Base-by-base conservation (phyloP, 2,888 invertebrate species). In the Arrhopalites spinosus region DNA sequence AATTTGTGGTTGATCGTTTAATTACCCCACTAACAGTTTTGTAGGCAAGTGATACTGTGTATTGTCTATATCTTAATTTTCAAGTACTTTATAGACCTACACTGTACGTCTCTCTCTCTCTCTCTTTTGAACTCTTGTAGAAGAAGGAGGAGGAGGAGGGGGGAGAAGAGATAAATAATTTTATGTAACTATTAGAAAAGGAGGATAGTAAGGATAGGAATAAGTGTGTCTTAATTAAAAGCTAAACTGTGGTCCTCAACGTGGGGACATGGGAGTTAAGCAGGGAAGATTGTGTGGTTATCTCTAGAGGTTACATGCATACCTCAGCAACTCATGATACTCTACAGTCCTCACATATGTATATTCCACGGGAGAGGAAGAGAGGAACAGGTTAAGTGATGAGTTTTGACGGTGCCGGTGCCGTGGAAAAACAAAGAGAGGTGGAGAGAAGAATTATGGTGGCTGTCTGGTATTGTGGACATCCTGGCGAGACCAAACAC, bases 391-490 rank as follows among this genome's bases (percentile, higher is more conserved):
- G 69, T 69, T 73, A 70, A 73, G 76, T 78, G 77, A 78, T 61
- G 69, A 74, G 77, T 77, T 77, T 68, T 56, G 74, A 64, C 74
- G 27, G 50, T 50, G 36, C 56, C 56, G 71, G 71, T 71, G 71
- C 69, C 72, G 73, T 70, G 59, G 30, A 20, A 63, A 68, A 67
- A 78, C 64, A 76, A 72, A 72, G 74, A 36, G 70, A 78, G 78
- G 79, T 78, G 79, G 78, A 79, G 77, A 77, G 75, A 78, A 80
- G 81, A 81, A 77, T 80, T 80, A 81, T 81, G 77, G 78, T 75
- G 76, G 77, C 78, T 80, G 81, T 81, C 81, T 79, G 73, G 78
- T 78, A 75, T 70, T 76, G 79, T 81, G 81, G 81, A 80, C 81
- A 80, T 77, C 71, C 78, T 81, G 81, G 81, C 81, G 80, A 78